These are phyloP conservation scores for Ciconia nigra DNA, from an alignment of 2,797 vertebrate genomes.

Conservation along the genomic window DNA sequence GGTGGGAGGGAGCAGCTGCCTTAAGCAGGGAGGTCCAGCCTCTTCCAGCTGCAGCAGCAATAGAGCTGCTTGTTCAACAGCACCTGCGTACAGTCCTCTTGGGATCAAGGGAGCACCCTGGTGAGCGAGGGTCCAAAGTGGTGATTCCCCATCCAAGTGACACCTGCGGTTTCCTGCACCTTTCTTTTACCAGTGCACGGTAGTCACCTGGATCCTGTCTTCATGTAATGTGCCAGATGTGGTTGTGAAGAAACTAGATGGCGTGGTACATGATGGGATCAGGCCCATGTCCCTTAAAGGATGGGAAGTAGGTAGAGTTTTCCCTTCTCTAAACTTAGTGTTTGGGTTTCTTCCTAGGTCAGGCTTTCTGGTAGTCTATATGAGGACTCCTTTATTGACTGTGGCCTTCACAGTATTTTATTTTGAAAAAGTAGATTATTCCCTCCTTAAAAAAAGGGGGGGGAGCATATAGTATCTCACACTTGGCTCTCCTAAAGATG, in stretches of 20 bases:
- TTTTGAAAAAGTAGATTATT: not conserved
- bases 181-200: not conserved
- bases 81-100: not conserved
- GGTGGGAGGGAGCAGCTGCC: not conserved
- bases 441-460: not conserved
- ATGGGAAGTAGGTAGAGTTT: not conserved
- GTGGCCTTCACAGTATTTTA: not conserved
- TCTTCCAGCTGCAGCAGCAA: not conserved
- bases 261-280: accelerated
- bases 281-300: not conserved
- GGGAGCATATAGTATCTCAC: not conserved
- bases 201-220: not conserved
- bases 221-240: accelerated
- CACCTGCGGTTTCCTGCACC: not conserved
- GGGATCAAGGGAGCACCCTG: not conserved
- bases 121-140: not conserved
- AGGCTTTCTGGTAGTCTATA: not conserved
- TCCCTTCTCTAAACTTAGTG: not conserved
- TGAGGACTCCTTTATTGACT: not conserved
- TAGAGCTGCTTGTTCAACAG: not conserved
- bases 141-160: not conserved
- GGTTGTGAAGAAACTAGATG: not conserved
- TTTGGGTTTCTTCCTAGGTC: not conserved
- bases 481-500: not conserved
- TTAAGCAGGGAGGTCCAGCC: not conserved